phyloP scores from a whole-genome alignment of 2,888 invertebrate species.

The Platycnemis pennipes region DNA sequence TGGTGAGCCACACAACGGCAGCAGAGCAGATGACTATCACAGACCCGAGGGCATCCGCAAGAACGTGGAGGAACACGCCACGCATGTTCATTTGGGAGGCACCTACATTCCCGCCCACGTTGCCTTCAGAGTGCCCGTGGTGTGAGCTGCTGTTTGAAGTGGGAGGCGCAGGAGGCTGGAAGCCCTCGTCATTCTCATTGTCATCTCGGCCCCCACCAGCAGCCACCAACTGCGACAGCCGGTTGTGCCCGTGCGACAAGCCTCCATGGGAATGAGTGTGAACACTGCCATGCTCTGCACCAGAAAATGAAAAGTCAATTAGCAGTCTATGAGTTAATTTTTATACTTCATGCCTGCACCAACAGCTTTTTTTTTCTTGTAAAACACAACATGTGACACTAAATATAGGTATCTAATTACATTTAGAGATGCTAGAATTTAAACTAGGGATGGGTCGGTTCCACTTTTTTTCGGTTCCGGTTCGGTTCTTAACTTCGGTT shows the following conservation, averaged over 20 bases:
- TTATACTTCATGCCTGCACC: too few relatives aligned
- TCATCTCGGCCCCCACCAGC: constrained; percentile 75
- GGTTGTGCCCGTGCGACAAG: constrained; percentile 82
- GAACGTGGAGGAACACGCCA: constrained; percentile 97
- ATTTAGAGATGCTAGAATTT: too few relatives aligned
- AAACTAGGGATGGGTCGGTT: too few relatives aligned
- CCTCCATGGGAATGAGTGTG: constrained; percentile 85
- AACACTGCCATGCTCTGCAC: constrained; percentile 85
- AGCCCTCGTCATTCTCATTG: constrained; percentile 86
- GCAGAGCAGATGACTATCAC: constrained; percentile 95
- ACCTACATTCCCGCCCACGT: neutral
- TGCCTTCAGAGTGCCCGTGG: constrained; percentile 49
- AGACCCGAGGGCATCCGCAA: constrained; percentile 98
- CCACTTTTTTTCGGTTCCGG: too few relatives aligned
- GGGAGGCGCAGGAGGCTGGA: constrained; percentile 76
- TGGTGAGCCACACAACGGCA: constrained; percentile 85
- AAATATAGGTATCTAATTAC: too few relatives aligned
- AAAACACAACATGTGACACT: too few relatives aligned
- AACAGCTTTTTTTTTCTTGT: too few relatives aligned
- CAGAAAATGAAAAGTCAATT: neutral
- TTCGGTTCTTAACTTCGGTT: too few relatives aligned
- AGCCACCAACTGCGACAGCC: constrained; percentile 81
- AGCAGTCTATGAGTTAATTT: neutral
- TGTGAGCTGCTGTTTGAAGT: constrained; percentile 60
- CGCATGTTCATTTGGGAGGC: constrained; percentile 98